A percentile compares a stretch with the other conserved stretches of the same genome.
Evolutionary conservation across 2,113 vertebrate species (phyloP).

Genomic region (Silurus glanis): DNA sequence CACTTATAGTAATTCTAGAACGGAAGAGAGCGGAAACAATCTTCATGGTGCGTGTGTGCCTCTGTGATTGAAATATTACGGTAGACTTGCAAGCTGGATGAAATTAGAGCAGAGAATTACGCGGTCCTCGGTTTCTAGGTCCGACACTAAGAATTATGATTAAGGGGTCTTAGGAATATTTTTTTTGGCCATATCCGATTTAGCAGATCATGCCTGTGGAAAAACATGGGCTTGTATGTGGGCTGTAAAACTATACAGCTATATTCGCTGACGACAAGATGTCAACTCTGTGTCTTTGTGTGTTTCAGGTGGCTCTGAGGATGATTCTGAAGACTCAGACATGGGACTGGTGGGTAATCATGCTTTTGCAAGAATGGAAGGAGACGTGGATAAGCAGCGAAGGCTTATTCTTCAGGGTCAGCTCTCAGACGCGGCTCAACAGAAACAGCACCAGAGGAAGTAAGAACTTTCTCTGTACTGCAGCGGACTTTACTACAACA

Average conservation of each 20-base stretch:
- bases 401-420: slow-evolving; percentile 92
- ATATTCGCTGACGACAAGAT: neutral
- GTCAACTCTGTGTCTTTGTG: neutral
- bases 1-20: neutral
- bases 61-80: slow-evolving; percentile 17
- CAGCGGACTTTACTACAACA: neutral
- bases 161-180: neutral
- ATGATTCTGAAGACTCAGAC: slow-evolving; percentile 82
- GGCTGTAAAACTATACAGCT: neutral
- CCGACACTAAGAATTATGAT: slow-evolving; percentile 17
- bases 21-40: neutral
- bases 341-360: slow-evolving; percentile 91
- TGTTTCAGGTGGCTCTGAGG: slow-evolving; percentile 62
- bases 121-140: slow-evolving; percentile 9
- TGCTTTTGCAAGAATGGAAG: slow-evolving; percentile 96
- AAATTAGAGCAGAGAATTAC: slow-evolving; percentile 16
- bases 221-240: neutral
- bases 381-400: slow-evolving; percentile 93
- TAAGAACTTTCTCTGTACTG: slow-evolving; percentile 64
- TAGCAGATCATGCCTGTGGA: neutral
- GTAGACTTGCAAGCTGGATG: neutral
- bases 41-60: slow-evolving; percentile 6
- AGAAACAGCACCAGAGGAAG: slow-evolving; percentile 97
- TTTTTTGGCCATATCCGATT: neutral
- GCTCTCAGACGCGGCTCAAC: slow-evolving; percentile 86